Evolutionary conservation across 1,140 invertebrate species (phyloP), one percentile per base, ranked within the genome.

Genomic region (Drosophila sproati): DNA sequence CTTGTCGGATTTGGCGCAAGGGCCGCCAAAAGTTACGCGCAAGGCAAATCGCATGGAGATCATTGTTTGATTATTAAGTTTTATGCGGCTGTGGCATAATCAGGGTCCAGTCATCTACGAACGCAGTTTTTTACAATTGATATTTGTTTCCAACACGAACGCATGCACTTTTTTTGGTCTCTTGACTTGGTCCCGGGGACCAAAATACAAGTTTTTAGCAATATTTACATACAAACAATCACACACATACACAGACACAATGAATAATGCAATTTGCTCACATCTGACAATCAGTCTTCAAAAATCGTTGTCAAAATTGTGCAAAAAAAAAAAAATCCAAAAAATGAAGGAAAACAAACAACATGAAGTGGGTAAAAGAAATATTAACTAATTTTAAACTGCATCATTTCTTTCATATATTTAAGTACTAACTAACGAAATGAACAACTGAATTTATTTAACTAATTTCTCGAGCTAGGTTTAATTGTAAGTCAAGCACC

Each of bases 1-100:
- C 45, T 93, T 95, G 75, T 94, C 95, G 41, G 95, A 96, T 88
- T 93, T 95, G 50, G 93, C 95, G 91, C 94, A 95, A 61, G 94
- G 95, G 75, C 94, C 95, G 93, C 72, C 90, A 63, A 95, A 96
- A 67, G 95, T 97, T 35, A 92, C 95, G 72, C 94, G 96, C 29
- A 96, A 96, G 94, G 95, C 95, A 77, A 96, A 95, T 93, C 95
- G 95, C 86, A 96, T 97, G 95, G 96, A 97, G 93, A 95, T 97
- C 80, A 94, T 96, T 89, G 94, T 97, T 92, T 96, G 94, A 96
- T 92, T 69, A 48, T 66, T 56, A 43, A 52, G 20, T 41, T 59
- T 45, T 47, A 50, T 45, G 34, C 56, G 37, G 39, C 41, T 31
- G 41, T 37, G 56, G 52, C 61, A 54, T 43, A 45, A 37, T 41